These are phyloP conservation scores for Torymus auratus DNA, from an alignment of 2,888 invertebrate species.

Conservation along the genomic window DNA sequence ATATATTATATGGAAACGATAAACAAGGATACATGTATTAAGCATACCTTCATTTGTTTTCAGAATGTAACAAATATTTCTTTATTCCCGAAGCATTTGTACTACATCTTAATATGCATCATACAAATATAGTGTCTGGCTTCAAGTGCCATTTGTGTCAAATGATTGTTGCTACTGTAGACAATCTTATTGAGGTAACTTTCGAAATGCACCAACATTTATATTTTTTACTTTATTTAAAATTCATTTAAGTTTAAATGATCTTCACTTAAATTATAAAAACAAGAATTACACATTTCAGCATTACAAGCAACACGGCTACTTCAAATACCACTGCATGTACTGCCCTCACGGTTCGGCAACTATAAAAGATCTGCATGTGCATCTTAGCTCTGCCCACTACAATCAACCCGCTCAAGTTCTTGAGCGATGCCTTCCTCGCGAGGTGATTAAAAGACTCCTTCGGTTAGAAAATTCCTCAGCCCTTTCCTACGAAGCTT, in stretches of 20 bases:
- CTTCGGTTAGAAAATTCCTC: slow-evolving; percentile 10
- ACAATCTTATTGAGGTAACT: slow-evolving; percentile 66
- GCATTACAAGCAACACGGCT: slow-evolving; percentile 76
- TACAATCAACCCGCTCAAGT: slow-evolving; percentile 73
- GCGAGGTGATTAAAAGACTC: slow-evolving; percentile 61
- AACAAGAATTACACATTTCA: slow-evolving; percentile 60
- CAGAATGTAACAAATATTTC: slow-evolving; percentile 72
- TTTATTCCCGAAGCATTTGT: slow-evolving; percentile 72
- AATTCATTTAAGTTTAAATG: background rate
- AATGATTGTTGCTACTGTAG: slow-evolving; percentile 54
- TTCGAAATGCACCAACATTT: slow-evolving; percentile 26
- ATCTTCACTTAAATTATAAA: no score
- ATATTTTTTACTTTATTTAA: background rate
- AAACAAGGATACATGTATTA: slow-evolving; percentile 1
- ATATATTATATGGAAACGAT: background rate
- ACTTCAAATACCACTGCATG: slow-evolving; percentile 77
- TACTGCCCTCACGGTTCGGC: slow-evolving; percentile 77
- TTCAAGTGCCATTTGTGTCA: slow-evolving; percentile 77
- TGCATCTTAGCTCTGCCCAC: slow-evolving; percentile 78
- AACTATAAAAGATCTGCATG: slow-evolving; percentile 73
- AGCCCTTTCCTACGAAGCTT: no score
- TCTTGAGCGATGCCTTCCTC: slow-evolving; percentile 71
- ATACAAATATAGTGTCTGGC: slow-evolving; percentile 58
- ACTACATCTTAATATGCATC: slow-evolving; percentile 70
- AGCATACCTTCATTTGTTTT: slow-evolving; percentile 23